Conservation (phyloP, 2,888 invertebrate genomes). For the Lasioglossum vierecki region DNA sequence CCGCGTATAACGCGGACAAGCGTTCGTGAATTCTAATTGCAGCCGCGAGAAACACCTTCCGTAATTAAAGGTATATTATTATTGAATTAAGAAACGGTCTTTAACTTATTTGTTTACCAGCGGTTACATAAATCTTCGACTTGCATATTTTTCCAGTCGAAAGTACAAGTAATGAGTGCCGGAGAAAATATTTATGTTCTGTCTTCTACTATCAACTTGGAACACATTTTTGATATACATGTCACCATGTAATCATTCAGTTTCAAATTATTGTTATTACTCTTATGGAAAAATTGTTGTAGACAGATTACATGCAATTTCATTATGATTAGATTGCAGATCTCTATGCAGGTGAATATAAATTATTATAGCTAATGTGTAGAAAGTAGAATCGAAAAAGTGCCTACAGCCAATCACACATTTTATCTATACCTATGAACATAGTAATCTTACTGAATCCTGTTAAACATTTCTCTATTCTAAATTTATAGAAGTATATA, state of each 20-base stretch:
- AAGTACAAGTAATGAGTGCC: not conserved
- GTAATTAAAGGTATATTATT: not conserved
- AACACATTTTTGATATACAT: not conserved
- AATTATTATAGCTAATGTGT: not conserved
- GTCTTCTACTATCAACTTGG: not conserved
- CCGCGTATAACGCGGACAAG: not conserved
- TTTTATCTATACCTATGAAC: too few relatives aligned
- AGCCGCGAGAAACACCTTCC: not conserved
- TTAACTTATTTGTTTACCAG: not conserved
- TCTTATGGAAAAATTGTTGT: not conserved
- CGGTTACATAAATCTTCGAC: not conserved
- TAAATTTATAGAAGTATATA: not conserved
- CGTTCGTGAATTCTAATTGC: slow-evolving; percentile 9
- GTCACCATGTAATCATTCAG: not conserved
- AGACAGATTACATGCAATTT: not conserved
- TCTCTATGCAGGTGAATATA: too few relatives aligned
- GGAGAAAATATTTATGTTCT: not conserved
- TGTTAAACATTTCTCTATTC: not conserved
- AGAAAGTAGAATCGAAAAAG: not conserved
- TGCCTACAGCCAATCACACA: too few relatives aligned
- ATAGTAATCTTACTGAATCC: not conserved
- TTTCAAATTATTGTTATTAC: not conserved
- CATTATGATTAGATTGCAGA: not conserved
- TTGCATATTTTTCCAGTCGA: not conserved
- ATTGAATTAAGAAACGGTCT: not conserved